Evolutionary conservation across 2,888 invertebrate species (phyloP), one percentile per base, ranked within the genome.

Genomic region (Subacronicta megacephala): DNA sequence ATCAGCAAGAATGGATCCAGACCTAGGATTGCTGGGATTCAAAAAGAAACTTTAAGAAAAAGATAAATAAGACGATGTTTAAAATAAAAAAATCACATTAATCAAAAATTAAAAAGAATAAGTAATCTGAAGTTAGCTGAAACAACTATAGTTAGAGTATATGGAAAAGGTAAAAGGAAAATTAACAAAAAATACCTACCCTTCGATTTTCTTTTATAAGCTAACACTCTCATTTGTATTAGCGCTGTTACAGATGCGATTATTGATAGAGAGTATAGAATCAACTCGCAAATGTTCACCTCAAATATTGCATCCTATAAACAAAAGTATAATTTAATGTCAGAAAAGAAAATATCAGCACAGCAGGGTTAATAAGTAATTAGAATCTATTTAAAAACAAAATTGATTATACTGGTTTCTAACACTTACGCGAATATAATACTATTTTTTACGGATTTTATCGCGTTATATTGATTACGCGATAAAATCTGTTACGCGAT

Each of bases 1-100:
- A 98, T 96, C 50, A 99, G 92, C 1, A 99, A 93, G 1, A 97
- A 97, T 57, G 97, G 97, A 81, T 98, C 98, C 73, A 98, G 89
- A 47, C 93, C 92, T 15, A 95, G 80, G 4, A 94, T 90, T 44
- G 92, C 93, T 93, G 76, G 37, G 75, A 77, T 20, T 50, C 3
- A 64, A 42, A 50, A n/a, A 0, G 5, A 43, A 6, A 17, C 1
- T 7, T 7, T 7, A 3, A 10, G 0, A 20, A 40, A 12, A 10
- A 35, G 43, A 20, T 7, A 20, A 10, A 12, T 17, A n/a, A 16
- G 2, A 38, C 12, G 10, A n/a, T 2, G 7, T 16, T n/a, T n/a
- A n/a, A 18, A 6, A 7, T 7, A 10, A 16, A 36, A 36, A 13
- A 23, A 7, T 7, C 7, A 23, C 7, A 23, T 5, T 1, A 23